phyloP scores from a whole-genome alignment of 2,888 invertebrate genomes.

The Luperina testacea region DNA sequence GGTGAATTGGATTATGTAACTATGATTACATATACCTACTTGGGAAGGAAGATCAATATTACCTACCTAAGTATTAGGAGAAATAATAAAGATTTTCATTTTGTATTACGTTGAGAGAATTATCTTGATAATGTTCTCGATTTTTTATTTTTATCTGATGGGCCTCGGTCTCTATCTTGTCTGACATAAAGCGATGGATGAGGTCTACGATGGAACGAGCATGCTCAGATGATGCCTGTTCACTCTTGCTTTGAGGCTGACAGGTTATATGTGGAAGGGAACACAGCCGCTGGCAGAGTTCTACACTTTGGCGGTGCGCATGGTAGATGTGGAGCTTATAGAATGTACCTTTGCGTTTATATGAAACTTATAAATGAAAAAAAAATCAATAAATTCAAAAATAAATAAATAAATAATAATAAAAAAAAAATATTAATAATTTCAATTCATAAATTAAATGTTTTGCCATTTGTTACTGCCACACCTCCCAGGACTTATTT shows the following conservation, averaged over 20 bases:
- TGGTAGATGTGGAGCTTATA: background rate
- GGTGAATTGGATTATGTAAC: conserved; percentile 1
- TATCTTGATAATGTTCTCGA: background rate
- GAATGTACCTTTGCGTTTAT: background rate
- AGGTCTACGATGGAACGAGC: background rate
- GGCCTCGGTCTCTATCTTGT: background rate
- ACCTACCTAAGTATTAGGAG: background rate
- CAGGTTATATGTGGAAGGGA: background rate
- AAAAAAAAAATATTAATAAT: no score
- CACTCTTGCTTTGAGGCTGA: background rate
- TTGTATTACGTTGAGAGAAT: background rate
- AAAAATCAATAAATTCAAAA: no score
- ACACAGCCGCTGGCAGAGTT: background rate
- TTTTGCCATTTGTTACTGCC: conserved; percentile 6
- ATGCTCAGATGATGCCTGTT: background rate
- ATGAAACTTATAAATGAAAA: background rate
- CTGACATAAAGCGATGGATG: background rate
- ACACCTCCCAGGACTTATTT: background rate
- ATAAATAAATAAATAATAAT: no score
- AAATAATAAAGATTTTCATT: background rate
- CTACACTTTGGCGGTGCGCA: background rate
- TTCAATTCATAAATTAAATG: conserved; percentile 6
- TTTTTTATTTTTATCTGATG: background rate
- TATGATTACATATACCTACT: background rate
- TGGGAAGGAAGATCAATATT: background rate